Base-by-base conservation (phyloP, 1,140 invertebrate genomes). In the Bombus confusus region DNA sequence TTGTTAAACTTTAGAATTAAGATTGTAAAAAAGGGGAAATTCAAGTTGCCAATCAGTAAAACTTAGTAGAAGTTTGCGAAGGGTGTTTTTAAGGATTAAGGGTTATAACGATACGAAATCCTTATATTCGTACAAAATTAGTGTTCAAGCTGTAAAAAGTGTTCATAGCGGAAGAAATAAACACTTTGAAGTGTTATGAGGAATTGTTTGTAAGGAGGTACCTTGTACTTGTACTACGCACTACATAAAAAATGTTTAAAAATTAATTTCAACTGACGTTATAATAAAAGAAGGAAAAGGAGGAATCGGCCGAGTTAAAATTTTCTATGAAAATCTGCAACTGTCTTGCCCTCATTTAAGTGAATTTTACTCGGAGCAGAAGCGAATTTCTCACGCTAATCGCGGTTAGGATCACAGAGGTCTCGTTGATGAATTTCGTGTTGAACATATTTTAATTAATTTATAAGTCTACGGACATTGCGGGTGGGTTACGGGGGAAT, bases 1-100 rank as follows among this genome's bases (percentile, higher is more conserved):
- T 91, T 91, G 90, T 91, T 91, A 69, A 90, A 89, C 69, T 87
- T 91, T 91, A 91, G 90, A 90, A 34, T 88, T 91, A 91, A 91
- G 90, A 66, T 90, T 87, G 89, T 90, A 90, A 87, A 88, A 90
- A 86, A 69, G 15, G 1, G 75, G 43, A 89, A 87, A 87, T 90
- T 90, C 82, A 90, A 66, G 88, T 90, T 90, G 90, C 89, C 90
- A 90, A 89, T 89, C 72, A 77, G 68, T 84, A 64, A 78, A 71
- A 68, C 41, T 83, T 86, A 83, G 66, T 86, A 85, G 76, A 69
- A 41, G 34, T 39, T 64, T 39, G 80, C 4, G n/a, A 18, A 31
- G 43, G 62, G 57, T 25, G 66, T 80, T 85, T 77, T 75, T 71
- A 78, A 75, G 43, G 52, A 18, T 41, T 59, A 72, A 86, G 34